A percentile compares a stretch with the other conserved stretches of the same genome.
Evolutionary conservation across 2,888 invertebrate species (phyloP).

Genomic region (Acrobeloides nanus): DNA sequence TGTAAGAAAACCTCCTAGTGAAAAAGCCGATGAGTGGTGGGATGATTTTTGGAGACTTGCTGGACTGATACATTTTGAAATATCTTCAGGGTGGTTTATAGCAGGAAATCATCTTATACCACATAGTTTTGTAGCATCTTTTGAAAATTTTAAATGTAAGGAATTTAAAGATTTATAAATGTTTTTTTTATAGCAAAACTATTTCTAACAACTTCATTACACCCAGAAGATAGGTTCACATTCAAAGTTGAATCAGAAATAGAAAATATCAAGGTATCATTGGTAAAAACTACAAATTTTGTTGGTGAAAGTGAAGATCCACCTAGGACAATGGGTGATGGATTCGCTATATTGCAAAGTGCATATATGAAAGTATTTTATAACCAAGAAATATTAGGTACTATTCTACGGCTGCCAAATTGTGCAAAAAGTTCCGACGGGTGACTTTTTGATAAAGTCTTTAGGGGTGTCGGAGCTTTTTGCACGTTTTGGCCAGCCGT

Average conservation of each 20-base stretch:
- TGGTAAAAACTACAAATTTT: constrained; percentile 67
- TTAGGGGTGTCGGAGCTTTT: too few species aligned
- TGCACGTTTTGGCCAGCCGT: too few species aligned
- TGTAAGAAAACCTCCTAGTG: background rate
- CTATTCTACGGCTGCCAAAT: too few species aligned
- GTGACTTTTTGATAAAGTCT: too few species aligned
- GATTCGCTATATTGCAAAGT: constrained; percentile 90
- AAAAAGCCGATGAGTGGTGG: constrained; percentile 28
- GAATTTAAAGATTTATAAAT: constrained; percentile 65
- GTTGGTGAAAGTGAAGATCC: constrained; percentile 59
- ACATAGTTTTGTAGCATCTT: constrained; percentile 75
- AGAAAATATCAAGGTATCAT: constrained; percentile 83
- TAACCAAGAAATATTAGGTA: constrained; percentile 91
- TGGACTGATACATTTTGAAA: constrained; percentile 62
- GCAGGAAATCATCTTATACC: constrained; percentile 91
- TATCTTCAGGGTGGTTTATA: constrained; percentile 80
- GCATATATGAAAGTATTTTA: constrained; percentile 89
- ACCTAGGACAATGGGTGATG: constrained; percentile 85
- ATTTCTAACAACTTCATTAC: constrained; percentile 62
- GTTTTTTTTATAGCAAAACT: constrained; percentile 30
- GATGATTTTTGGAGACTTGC: constrained; percentile 42
- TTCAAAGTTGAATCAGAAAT: constrained; percentile 57
- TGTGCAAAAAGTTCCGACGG: too few species aligned
- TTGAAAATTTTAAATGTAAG: constrained; percentile 86
- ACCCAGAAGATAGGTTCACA: constrained; percentile 33